phyloP scores from a whole-genome alignment of 2,797 vertebrate species.

The Petrocephalus sullivani region DNA sequence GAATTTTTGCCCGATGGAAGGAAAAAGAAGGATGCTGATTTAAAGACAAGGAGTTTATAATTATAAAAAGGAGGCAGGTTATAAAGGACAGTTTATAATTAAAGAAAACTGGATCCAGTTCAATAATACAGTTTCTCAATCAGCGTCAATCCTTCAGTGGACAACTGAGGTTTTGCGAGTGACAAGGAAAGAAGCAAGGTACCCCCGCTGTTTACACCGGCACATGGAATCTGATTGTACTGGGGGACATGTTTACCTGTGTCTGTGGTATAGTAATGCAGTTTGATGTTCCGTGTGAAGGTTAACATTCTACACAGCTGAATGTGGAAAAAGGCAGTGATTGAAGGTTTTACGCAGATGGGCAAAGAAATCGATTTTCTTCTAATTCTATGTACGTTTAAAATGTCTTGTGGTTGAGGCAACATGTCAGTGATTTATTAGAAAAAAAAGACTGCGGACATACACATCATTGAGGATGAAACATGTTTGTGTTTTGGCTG shows the following conservation, averaged over 20 bases:
- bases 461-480: constrained; percentile 1
- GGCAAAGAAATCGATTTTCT: not conserved
- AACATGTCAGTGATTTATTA: constrained; percentile 4
- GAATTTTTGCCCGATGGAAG: constrained; percentile 24
- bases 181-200: not conserved
- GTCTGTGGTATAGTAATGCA: constrained; percentile 11
- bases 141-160: not conserved
- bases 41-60: constrained; percentile 27
- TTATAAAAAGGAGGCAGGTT: too few species aligned
- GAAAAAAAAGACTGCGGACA: constrained; percentile 1
- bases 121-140: constrained; percentile 1
- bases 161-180: constrained; percentile 23
- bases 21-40: constrained; percentile 24
- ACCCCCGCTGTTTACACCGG: not conserved
- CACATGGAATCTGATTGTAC: not conserved
- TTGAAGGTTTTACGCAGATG: not conserved
- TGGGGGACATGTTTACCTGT: not conserved
- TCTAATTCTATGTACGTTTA: not conserved
- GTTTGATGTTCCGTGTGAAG: not conserved
- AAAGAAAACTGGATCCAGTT: constrained; percentile 1
- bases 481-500: constrained; percentile 3
- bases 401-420: constrained; percentile 17
- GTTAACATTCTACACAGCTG: constrained; percentile 23
- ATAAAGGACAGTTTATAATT: constrained; percentile 28
- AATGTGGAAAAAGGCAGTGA: not conserved